Base-by-base conservation (phyloP, 2,888 invertebrate species). In the Sylvicola cinctus region DNA sequence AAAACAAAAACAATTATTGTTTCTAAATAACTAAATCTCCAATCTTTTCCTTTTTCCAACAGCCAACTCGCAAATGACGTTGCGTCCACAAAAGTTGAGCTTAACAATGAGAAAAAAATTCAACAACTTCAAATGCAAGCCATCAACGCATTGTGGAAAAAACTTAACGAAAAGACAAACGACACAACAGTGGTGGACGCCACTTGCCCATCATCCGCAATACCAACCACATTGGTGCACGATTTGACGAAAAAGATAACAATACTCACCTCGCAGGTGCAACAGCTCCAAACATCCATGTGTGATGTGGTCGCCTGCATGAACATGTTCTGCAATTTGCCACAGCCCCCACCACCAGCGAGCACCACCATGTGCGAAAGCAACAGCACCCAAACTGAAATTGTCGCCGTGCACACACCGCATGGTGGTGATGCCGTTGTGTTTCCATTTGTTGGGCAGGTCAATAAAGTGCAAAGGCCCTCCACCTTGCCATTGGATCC, bases 101-200 rank as follows among this genome's bases (percentile, higher is more conserved):
- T 85, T 31, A 81, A 84, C 48, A 79, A 79, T 45, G 85, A 87
- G 50, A 62, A 83, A 17, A 83, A 81, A 49, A 73, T 87, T 36
- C 81, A 85, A 45, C 73, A 83, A 49, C 57, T 87, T 32, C 87
- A 87, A 58, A 81, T 84, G 72, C 85, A 87, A 55, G 85, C 87
- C 4, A 87, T 87, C 44, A 80, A 79, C 49, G 84, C 84, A 2
- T 58, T 87, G 3, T 87, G 85, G 85, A 83, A 81, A 54, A 83
- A 83, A 52, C 78, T 83, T 2, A 75, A 77, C 12, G 68, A 71
- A 1, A 56, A 80, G 43, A 75, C 56, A 38, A 40, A 44, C 11
- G 42, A 29, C 5, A 40, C 33, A 41, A 20, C 16, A 40, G 36
- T 29, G 36, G 39, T 15, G 17, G 39, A 17, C 36, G 30, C 10